phyloP scores from a whole-genome alignment of 35 echinoderm and acorn worm genomes.

The Holothuria glaberrima region DNA sequence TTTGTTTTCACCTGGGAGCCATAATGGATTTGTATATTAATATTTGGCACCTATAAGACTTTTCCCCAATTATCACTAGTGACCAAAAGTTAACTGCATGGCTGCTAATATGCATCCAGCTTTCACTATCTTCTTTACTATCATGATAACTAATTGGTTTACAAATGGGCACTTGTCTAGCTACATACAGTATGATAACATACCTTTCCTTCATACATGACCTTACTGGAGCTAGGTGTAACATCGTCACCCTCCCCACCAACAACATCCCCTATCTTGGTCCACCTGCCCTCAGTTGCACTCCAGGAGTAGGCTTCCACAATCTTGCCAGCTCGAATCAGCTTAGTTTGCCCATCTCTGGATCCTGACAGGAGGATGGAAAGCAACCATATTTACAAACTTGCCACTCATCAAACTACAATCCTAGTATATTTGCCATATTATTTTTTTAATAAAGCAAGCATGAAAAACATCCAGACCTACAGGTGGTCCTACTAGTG shows the following conservation, averaged over 20 bases:
- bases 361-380: slow-evolving; percentile 40
- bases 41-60: too few relatives aligned
- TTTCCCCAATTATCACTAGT: too few relatives aligned
- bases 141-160: too few relatives aligned
- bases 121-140: too few relatives aligned
- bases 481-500: not conserved
- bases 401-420: too few relatives aligned
- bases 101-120: too few relatives aligned
- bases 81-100: too few relatives aligned
- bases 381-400: not conserved
- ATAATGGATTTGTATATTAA: too few relatives aligned
- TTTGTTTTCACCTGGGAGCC: too few relatives aligned
- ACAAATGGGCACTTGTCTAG: too few relatives aligned
- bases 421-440: too few relatives aligned
- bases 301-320: slow-evolving; percentile 99
- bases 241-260: slow-evolving; percentile 79
- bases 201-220: slow-evolving; percentile 97
- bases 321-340: slow-evolving; percentile 69
- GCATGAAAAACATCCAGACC: not conserved
- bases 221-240: slow-evolving; percentile 65
- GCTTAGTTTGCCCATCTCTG: slow-evolving; percentile 92
- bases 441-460: too few relatives aligned
- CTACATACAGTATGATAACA: not conserved
- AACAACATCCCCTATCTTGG: slow-evolving; percentile 98
- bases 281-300: slow-evolving; percentile 73